Percentiles rank a stretch among this genome's conserved stretches.
Conservation (phyloP, 2,888 invertebrate species). For the Thymelicus lineola region DNA sequence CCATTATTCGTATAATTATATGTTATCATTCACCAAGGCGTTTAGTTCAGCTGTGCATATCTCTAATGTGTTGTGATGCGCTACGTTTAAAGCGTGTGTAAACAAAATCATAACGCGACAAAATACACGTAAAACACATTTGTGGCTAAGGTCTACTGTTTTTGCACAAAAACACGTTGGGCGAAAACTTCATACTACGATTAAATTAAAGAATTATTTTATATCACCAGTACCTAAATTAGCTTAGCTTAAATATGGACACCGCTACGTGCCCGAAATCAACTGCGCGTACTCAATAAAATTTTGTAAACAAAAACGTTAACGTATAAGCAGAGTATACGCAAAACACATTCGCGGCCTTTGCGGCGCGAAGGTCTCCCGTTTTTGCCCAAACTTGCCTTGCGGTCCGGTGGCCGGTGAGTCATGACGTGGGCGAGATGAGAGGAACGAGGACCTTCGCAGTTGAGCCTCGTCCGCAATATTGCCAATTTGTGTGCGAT, state of each 20-base stretch:
- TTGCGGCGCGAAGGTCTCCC: conserved; percentile 19
- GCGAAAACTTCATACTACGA: no score
- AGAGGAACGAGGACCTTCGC: conserved; percentile 37
- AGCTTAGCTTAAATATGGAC: no score
- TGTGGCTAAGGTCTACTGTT: no score
- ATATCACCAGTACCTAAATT: no score
- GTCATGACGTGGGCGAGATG: conserved; percentile 23
- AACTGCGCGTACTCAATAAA: no score
- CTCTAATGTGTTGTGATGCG: no score
- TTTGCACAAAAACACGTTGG: no score
- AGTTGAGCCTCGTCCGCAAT: conserved; percentile 35
- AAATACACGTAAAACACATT: no score
- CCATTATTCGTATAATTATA: neutral
- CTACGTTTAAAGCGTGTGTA: no score
- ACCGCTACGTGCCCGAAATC: no score
- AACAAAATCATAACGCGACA: no score
- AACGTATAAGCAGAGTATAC: neutral
- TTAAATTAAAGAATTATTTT: no score
- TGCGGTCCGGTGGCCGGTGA: conserved; percentile 22
- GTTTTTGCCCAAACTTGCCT: conserved; percentile 17
- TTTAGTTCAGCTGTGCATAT: neutral
- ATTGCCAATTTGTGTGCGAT: conserved; percentile 32
- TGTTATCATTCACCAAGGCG: neutral
- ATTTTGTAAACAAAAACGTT: neutral
- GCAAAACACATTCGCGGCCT: conserved; percentile 5